Conservation (phyloP, 1,140 invertebrate species). For the Heliothis subflexa region DNA sequence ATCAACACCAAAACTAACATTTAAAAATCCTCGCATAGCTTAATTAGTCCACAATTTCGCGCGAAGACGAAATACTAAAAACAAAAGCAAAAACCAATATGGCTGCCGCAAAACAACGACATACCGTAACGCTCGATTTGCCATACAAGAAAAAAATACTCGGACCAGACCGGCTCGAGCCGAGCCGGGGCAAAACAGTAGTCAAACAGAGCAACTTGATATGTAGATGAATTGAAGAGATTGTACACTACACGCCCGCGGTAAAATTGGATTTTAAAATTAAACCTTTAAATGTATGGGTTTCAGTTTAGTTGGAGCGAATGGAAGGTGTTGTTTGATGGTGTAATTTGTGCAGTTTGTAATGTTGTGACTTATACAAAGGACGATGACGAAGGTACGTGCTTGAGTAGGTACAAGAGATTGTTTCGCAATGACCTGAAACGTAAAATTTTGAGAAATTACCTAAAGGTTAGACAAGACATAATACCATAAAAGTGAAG, state of each 20-base stretch:
- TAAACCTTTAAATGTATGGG: conserved; percentile 10
- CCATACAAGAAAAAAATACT: conserved; percentile 61
- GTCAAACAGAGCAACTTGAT: conserved; percentile 73
- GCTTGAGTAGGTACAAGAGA: too few relatives aligned
- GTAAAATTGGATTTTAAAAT: conserved; percentile 49
- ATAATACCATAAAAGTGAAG: too few relatives aligned
- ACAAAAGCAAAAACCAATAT: conserved; percentile 23
- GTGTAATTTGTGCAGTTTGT: background rate
- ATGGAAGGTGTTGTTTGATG: conserved; percentile 3
- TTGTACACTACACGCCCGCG: conserved; percentile 59
- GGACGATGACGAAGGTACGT: too few relatives aligned
- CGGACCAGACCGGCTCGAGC: conserved; percentile 53
- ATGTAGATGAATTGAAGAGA: conserved; percentile 64
- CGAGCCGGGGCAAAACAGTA: conserved; percentile 70
- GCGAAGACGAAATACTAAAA: conserved; percentile 47
- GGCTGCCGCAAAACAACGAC: conserved; percentile 53
- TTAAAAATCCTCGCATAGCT: conserved; percentile 27
- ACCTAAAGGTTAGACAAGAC: too few relatives aligned
- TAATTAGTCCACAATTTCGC: conserved; percentile 49
- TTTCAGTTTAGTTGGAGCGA: background rate
- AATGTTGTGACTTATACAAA: background rate
- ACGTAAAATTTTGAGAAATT: too few relatives aligned
- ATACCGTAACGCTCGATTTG: conserved; percentile 72
- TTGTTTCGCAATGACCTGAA: too few relatives aligned
- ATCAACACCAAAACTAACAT: conserved; percentile 9